Base-by-base conservation (phyloP, 2,888 invertebrate species). In the Cantharis flavilabris region DNA sequence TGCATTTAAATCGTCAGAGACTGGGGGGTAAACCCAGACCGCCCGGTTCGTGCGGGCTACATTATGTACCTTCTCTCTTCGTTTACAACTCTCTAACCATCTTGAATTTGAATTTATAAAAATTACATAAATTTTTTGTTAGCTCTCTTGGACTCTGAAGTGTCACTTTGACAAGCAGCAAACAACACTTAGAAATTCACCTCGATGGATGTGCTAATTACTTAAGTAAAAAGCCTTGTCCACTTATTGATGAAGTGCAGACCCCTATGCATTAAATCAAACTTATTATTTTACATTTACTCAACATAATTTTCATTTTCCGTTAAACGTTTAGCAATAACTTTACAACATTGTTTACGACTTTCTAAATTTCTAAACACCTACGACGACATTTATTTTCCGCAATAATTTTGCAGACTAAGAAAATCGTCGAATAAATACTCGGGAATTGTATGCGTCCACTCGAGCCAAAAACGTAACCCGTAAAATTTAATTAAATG, bases 321-420 rank as follows among this genome's bases (percentile, higher is more conserved):
- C 49, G 49, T 49, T 49, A 49, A 49, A 49, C 49, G 49, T 49
- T 49, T 49, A 49, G 49, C 49, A 49, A 49, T 49, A 49, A 49
- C 49, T 49, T 49, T n/a, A 49, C 49, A 49, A n/a, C n/a, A 67
- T 67, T 67, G 65, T 67, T 67, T 67, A 20, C 64, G 23, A 67
- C 65, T 67, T 67, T 67, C 65, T 67, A 67, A 49, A 67, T 67
- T 67, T 67, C 65, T 67, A 67, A 67, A 67, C 65, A 67, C 65
- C 65, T 26, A 67, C 65, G 18, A 18, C 13, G 3, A 23, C 26
- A 10, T 64, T 64, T 10, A 30, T 30, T 9, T 11, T 30, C 3
- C 10, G 33, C 10, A 30, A 33, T 33, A 20, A 20, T 64, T 20
- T 64, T 20, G 64, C 64, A 20, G 11, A 64, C 18, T 67, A 18